Percentiles rank a stretch among this genome's conserved stretches.
phyloP scores from a whole-genome alignment of 2,113 vertebrate genomes.

The Poecile atricapillus region DNA sequence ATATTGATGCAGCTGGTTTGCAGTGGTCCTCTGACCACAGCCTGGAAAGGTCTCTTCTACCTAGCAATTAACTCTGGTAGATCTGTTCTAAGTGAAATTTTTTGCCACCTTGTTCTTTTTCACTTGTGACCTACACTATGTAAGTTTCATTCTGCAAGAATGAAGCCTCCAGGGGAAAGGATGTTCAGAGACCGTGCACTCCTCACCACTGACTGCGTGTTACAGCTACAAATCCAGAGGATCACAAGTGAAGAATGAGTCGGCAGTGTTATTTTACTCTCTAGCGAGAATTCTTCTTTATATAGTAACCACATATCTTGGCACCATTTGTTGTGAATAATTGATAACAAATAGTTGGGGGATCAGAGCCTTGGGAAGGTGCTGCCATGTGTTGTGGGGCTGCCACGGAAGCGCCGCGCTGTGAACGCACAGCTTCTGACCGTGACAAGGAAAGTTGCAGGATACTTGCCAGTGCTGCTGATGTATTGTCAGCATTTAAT shows the following conservation, averaged over 20 bases:
- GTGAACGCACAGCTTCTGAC: not conserved
- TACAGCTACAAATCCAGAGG: not conserved
- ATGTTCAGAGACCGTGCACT: not conserved
- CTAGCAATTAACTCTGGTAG: not conserved
- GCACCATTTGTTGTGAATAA: not conserved
- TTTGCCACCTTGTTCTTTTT: not conserved
- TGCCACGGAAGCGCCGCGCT: accelerated
- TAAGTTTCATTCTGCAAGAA: not conserved
- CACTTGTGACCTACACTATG: not conserved
- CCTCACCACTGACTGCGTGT: not conserved
- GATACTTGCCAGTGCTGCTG: not conserved
- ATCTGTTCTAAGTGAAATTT: not conserved
- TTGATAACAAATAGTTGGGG: not conserved
- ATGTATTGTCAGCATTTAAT: not conserved
- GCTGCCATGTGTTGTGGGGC: not conserved
- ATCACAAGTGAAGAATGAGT: not conserved
- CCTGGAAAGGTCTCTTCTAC: not conserved
- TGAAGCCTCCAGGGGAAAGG: not conserved
- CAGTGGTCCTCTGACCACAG: not conserved
- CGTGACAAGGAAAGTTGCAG: accelerated
- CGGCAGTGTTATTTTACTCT: not conserved
- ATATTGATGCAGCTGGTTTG: not conserved
- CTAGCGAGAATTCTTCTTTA: not conserved
- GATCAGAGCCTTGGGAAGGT: not conserved
- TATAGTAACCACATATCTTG: not conserved